These are phyloP conservation scores for Sebastes fasciatus DNA, from an alignment of 2,113 vertebrate genomes.

Conservation along the genomic window DNA sequence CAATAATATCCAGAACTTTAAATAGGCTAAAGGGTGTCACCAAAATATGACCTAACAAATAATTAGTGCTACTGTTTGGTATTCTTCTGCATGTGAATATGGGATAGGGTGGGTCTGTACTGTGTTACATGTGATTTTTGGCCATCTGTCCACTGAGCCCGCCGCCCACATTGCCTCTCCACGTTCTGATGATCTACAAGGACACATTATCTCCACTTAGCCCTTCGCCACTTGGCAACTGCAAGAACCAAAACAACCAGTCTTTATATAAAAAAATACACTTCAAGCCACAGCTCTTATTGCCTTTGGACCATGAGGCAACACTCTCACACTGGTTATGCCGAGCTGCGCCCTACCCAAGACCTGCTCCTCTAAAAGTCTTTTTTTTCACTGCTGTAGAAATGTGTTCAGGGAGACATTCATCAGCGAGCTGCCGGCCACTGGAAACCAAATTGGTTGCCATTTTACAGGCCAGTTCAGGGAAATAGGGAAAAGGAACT, in stretches of 20 bases:
- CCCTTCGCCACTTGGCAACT: constrained; percentile 70
- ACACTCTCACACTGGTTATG: constrained; percentile 31
- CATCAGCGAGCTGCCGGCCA: constrained; percentile 59
- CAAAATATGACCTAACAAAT: constrained; percentile 20
- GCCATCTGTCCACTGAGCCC: constrained; percentile 55
- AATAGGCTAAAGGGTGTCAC: neutral
- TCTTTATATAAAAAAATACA: constrained; percentile 58
- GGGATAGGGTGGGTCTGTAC: constrained; percentile 17
- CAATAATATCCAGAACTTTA: neutral
- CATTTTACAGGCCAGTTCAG: constrained; percentile 63
- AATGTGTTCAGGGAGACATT: constrained; percentile 77
- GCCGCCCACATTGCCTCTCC: constrained; percentile 59
- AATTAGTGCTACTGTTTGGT: constrained; percentile 40
- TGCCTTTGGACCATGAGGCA: constrained; percentile 64
- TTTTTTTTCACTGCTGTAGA: constrained; percentile 63
- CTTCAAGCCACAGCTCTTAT: constrained; percentile 58
- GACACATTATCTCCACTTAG: constrained; percentile 74
- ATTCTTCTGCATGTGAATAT: constrained; percentile 35
- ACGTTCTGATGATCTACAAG: constrained; percentile 69
- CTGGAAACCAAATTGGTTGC: constrained; percentile 56
- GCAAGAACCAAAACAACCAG: constrained; percentile 68
- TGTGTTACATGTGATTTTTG: constrained; percentile 52
- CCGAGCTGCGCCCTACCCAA: constrained; percentile 41
- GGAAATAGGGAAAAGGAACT: constrained; percentile 60
- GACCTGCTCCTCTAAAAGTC: constrained; percentile 60